These are phyloP conservation scores for Diorhabda sublineata DNA, from an alignment of 1,140 invertebrate species.

Conservation along the genomic window DNA sequence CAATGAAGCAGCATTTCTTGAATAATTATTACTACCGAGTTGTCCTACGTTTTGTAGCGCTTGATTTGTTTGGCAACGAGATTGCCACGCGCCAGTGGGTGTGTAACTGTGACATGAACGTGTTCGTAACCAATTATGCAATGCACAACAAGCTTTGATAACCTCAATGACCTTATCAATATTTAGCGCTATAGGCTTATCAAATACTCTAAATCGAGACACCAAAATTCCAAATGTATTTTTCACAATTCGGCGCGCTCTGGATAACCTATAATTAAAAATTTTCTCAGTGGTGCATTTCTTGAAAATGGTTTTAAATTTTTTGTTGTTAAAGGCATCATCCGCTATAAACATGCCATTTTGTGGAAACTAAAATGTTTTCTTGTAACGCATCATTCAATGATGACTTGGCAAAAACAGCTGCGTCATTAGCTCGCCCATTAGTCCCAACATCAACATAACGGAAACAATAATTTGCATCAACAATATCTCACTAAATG, in stretches of 20 bases:
- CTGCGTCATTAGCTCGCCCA: neutral
- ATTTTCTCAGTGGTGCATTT: conserved; percentile 22
- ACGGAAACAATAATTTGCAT: conserved; percentile 4
- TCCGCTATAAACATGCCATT: neutral
- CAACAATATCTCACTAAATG: neutral
- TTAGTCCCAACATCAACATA: neutral
- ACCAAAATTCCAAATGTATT: conserved; percentile 18
- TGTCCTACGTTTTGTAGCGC: neutral
- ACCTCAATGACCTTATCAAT: conserved; percentile 1
- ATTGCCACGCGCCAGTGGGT: conserved; percentile 6
- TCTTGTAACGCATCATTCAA: neutral
- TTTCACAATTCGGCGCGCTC: conserved; percentile 41
- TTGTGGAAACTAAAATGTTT: neutral
- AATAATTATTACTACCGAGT: neutral
- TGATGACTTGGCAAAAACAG: neutral
- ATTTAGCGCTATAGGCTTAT: conserved; percentile 8
- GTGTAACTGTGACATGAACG: conserved; percentile 6
- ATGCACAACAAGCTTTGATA: conserved; percentile 13
- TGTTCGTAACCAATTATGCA: conserved; percentile 19
- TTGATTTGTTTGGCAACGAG: neutral
- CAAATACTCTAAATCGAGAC: conserved; percentile 17
- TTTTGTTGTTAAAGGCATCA: neutral
- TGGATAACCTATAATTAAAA: conserved; percentile 48
- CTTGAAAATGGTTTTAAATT: too few relatives aligned
- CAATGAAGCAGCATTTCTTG: neutral